Conservation (phyloP, 2,113 vertebrate species). For the Caranx ignobilis region DNA sequence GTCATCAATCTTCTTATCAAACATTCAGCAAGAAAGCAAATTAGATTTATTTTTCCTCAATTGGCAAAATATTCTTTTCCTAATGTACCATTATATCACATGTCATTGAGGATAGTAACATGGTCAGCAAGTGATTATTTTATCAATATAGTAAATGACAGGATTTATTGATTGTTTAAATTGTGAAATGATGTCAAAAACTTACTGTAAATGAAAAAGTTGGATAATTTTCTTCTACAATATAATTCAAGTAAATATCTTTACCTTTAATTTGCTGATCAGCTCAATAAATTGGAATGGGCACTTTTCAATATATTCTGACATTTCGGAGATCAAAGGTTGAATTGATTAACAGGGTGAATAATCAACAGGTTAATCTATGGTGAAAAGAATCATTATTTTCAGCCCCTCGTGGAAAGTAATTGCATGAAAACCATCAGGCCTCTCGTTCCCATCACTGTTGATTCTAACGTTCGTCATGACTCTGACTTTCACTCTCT, state of each 20-base stretch:
- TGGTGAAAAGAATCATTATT: background rate
- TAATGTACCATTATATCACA: background rate
- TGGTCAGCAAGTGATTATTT: background rate
- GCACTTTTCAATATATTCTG: background rate
- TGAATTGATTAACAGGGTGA: background rate
- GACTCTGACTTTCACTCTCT: constrained; percentile 19
- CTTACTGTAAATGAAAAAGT: no score
- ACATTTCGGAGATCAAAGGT: background rate
- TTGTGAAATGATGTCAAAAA: background rate
- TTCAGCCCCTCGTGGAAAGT: background rate
- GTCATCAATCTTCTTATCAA: no score
- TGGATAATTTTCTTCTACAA: no score
- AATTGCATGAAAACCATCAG: constrained; percentile 1
- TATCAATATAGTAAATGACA: background rate
- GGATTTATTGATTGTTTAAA: background rate
- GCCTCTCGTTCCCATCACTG: constrained; percentile 13
- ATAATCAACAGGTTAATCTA: background rate
- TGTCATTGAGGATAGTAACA: background rate
- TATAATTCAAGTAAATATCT: background rate
- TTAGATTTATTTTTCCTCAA: background rate
- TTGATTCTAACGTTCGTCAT: background rate
- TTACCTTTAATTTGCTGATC: background rate
- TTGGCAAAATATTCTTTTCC: background rate
- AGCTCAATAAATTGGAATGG: background rate
- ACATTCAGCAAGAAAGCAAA: no score